phyloP scores from a whole-genome alignment of 2,888 invertebrate genomes.

The Microdon myrmicae region DNA sequence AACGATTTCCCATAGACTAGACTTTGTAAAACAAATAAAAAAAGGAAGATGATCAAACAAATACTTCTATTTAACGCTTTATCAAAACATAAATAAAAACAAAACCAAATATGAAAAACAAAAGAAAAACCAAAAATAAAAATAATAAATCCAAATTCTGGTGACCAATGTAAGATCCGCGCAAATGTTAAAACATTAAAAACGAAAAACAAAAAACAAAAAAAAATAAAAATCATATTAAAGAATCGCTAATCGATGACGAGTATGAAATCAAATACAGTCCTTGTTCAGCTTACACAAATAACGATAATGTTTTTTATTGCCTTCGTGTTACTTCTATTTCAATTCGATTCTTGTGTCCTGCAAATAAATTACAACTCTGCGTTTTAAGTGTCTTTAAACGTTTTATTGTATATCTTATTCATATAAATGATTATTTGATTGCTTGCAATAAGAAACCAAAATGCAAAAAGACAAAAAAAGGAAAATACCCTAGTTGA shows the following conservation, averaged over 20 bases:
- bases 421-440: slow-evolving; percentile 13
- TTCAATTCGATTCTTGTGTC: too few species aligned
- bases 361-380: slow-evolving; percentile 19
- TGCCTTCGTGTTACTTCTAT: too few species aligned
- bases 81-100: slow-evolving; percentile 1
- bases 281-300: slow-evolving; percentile 28
- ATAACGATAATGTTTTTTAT: too few species aligned
- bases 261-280: slow-evolving; percentile 39
- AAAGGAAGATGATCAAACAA: slow-evolving; percentile 20
- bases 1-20: slow-evolving; percentile 42
- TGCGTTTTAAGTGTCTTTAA: slow-evolving; percentile 42
- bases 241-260: too few species aligned
- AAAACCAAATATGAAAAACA: slow-evolving; percentile 1
- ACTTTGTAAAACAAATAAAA: slow-evolving; percentile 29
- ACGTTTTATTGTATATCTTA: slow-evolving; percentile 15
- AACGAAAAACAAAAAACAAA: not conserved
- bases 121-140: slow-evolving; percentile 4
- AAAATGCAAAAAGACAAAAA: slow-evolving; percentile 6
- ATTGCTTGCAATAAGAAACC: slow-evolving; percentile 16
- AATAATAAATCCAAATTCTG: slow-evolving; percentile 39
- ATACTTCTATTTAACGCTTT: slow-evolving; percentile 43
- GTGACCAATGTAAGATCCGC: slow-evolving; percentile 33
- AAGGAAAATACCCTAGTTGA: slow-evolving; percentile 8
- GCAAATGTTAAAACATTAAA: slow-evolving; percentile 41
- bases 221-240: slow-evolving; percentile 5